Evolutionary conservation across 2,797 vertebrate genomes (phyloP).

Genomic region (Lerista edwardsae): DNA sequence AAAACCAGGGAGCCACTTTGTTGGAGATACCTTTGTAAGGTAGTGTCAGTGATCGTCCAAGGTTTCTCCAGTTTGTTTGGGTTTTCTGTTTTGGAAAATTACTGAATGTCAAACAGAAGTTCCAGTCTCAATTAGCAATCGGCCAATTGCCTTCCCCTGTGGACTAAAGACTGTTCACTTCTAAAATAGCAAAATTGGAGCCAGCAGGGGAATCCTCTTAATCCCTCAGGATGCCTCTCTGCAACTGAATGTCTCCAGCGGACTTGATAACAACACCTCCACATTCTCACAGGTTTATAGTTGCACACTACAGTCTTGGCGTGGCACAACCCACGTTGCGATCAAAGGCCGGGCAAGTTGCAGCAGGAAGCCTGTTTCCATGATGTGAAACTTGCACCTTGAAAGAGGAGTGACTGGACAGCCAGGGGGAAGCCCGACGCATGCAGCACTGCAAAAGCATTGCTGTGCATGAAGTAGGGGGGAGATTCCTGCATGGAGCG

Average conservation of each 20-base stretch:
- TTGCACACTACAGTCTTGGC: too few relatives aligned
- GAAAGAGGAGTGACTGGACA: too few relatives aligned
- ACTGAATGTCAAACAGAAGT: conserved; percentile 37
- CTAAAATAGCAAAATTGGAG: conserved; percentile 37
- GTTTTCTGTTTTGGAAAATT: background rate
- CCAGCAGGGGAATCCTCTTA: conserved; percentile 53
- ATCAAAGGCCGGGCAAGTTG: too few relatives aligned
- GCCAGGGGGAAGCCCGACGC: too few relatives aligned
- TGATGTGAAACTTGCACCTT: too few relatives aligned
- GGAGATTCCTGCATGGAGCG: too few relatives aligned
- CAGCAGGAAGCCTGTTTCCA: too few relatives aligned
- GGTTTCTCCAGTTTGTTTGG: conserved; percentile 19
- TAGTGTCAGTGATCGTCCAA: conserved; percentile 5
- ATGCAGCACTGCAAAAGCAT: too few relatives aligned
- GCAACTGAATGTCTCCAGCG: conserved; percentile 39
- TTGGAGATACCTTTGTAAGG: background rate
- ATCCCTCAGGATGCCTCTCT: conserved; percentile 58
- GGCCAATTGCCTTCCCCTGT: conserved; percentile 26
- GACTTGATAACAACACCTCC: conserved; percentile 51
- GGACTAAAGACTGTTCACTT: conserved; percentile 45
- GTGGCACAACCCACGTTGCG: too few relatives aligned
- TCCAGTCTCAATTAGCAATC: conserved; percentile 13
- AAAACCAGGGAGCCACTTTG: too few relatives aligned
- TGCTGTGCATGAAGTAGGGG: too few relatives aligned
- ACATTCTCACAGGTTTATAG: too few relatives aligned